These are phyloP conservation scores for Harmothoe impar DNA, from an alignment of 2,888 invertebrate species.

Conservation along the genomic window DNA sequence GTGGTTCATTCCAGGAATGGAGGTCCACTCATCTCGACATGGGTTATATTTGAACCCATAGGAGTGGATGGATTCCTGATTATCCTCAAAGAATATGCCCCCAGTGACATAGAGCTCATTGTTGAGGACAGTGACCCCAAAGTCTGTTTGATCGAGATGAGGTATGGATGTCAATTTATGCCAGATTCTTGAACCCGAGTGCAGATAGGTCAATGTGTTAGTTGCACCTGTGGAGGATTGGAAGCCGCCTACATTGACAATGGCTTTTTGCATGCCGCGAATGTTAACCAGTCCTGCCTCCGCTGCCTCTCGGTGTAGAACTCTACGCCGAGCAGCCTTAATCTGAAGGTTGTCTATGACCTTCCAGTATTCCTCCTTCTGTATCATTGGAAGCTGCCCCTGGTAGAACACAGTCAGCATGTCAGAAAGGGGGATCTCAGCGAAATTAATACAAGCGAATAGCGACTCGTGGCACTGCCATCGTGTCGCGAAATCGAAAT, in stretches of 20 bases:
- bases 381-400: background rate
- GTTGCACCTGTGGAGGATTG: conserved; percentile 85
- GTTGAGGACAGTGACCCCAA: conserved; percentile 88
- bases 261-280: conserved; percentile 88
- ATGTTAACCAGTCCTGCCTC: conserved; percentile 85
- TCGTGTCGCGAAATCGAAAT: conserved; percentile 83
- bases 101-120: conserved; percentile 89
- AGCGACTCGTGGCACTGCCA: conserved; percentile 81
- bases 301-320: background rate
- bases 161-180: conserved; percentile 88
- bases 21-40: conserved; percentile 87
- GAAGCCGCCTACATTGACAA: conserved; percentile 89
- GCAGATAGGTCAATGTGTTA: conserved; percentile 88
- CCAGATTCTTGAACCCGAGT: conserved; percentile 86
- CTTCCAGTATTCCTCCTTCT: background rate
- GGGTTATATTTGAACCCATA: conserved; percentile 89
- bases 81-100: conserved; percentile 87
- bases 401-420: background rate
- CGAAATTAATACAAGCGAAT: background rate
- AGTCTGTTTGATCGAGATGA: conserved; percentile 90
- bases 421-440: background rate
- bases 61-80: conserved; percentile 89
- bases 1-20: conserved; percentile 87
- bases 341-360: background rate
- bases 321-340: background rate